Conservation (phyloP, 2,113 vertebrate genomes). For the Arenaria interpres region DNA sequence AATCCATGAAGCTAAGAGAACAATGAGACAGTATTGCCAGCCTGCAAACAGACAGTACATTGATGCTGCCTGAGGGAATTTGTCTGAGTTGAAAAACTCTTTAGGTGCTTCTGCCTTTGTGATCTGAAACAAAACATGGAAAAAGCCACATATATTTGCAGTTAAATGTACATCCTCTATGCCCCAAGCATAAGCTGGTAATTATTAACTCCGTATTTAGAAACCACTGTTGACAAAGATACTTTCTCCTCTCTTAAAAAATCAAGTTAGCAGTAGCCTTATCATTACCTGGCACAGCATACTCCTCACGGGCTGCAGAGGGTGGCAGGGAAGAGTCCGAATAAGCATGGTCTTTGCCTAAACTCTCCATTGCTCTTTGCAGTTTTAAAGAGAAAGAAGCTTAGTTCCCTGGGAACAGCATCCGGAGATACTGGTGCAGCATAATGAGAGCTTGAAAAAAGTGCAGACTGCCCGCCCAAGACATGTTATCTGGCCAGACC, state of each 20-base stretch:
- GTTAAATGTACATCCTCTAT: neutral
- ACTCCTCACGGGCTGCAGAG: neutral
- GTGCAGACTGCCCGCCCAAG: constrained; percentile 70
- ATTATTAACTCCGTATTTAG: neutral
- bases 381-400: neutral
- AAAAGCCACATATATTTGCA: neutral
- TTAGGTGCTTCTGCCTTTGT: neutral
- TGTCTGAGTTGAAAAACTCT: neutral
- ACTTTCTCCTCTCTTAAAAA: neutral
- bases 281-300: constrained; percentile 64
- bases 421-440: constrained; percentile 51
- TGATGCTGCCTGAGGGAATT: neutral
- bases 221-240: neutral
- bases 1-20: neutral
- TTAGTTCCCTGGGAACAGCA: constrained; percentile 11
- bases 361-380: constrained; percentile 57
- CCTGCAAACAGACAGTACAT: neutral
- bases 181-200: neutral
- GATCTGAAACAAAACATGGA: neutral
- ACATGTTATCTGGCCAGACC: constrained; percentile 74
- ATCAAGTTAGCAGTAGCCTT: neutral
- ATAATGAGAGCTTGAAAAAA: constrained; percentile 48
- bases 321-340: neutral
- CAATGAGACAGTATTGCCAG: neutral
- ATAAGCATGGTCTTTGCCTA: neutral